Evolutionary conservation across 1,140 invertebrate species (phyloP).

Genomic region (Euglossa dilemma): DNA sequence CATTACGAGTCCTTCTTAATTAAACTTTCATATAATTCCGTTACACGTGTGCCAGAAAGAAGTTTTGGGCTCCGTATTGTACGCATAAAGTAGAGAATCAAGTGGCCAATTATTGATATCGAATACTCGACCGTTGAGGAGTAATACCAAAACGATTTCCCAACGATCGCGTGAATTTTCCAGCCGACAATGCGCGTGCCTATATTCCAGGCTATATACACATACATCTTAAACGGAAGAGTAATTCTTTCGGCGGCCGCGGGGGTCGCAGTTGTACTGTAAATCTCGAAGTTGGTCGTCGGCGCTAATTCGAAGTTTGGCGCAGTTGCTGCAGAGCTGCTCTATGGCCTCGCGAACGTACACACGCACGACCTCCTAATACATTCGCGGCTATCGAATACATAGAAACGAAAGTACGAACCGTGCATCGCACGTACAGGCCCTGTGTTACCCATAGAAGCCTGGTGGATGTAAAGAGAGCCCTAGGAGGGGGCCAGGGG

Average conservation of each 20-base stretch:
- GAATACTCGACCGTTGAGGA: neutral
- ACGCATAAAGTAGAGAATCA: too few species aligned
- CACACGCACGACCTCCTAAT: neutral
- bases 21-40: too few species aligned
- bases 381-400: constrained; percentile 2
- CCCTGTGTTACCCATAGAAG: constrained; percentile 44
- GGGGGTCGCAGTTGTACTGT: constrained; percentile 71
- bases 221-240: constrained; percentile 33
- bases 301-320: constrained; percentile 71
- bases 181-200: neutral
- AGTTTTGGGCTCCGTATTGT: too few species aligned
- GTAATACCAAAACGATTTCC: neutral
- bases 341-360: constrained; percentile 13
- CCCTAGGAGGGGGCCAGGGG: neutral
- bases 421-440: constrained; percentile 45
- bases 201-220: neutral
- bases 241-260: constrained; percentile 57
- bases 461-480: constrained; percentile 10
- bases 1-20: too few species aligned
- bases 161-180: neutral
- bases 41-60: too few species aligned
- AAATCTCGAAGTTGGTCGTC: constrained; percentile 71
- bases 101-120: too few species aligned
- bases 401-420: constrained; percentile 37
- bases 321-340: constrained; percentile 59